phyloP scores from a whole-genome alignment of 2,888 invertebrate genomes.

The Parnassius apollo region DNA sequence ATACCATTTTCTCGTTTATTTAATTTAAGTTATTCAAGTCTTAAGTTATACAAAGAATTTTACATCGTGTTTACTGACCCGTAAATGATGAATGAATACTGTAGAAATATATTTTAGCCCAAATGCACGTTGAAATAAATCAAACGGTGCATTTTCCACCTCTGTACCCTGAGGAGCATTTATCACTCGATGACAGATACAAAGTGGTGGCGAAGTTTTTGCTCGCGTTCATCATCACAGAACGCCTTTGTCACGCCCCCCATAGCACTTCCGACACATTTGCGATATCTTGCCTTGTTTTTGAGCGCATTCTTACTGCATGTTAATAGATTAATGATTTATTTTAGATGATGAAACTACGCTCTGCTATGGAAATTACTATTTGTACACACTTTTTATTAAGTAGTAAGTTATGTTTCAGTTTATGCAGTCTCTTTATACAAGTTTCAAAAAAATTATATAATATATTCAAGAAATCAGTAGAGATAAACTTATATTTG shows the following conservation, averaged over 20 bases:
- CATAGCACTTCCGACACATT: slow-evolving; percentile 34
- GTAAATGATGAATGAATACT: slow-evolving; percentile 11
- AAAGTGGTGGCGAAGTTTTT: slow-evolving; percentile 50
- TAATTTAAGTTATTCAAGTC: no score
- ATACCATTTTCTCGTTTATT: no score
- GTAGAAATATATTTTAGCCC: slow-evolving; percentile 24
- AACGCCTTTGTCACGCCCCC: slow-evolving; percentile 40
- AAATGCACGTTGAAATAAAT: slow-evolving; percentile 44
- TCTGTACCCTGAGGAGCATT: slow-evolving; percentile 43
- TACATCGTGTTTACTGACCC: not conserved
- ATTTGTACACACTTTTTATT: no score
- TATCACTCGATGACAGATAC: slow-evolving; percentile 58
- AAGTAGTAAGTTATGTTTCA: no score
- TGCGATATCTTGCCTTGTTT: slow-evolving; percentile 34
- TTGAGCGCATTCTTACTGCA: slow-evolving; percentile 38
- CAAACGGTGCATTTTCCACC: slow-evolving; percentile 56
- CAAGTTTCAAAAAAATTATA: no score
- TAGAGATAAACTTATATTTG: no score
- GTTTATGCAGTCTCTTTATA: no score
- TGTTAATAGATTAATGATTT: slow-evolving; percentile 38
- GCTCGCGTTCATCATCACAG: slow-evolving; percentile 55
- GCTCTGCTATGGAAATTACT: no score
- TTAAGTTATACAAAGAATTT: slow-evolving; percentile 1
- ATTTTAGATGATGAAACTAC: slow-evolving; percentile 20
- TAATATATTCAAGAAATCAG: no score